phyloP scores from a whole-genome alignment of 2,888 invertebrate species.

The Eretmocerus hayati region DNA sequence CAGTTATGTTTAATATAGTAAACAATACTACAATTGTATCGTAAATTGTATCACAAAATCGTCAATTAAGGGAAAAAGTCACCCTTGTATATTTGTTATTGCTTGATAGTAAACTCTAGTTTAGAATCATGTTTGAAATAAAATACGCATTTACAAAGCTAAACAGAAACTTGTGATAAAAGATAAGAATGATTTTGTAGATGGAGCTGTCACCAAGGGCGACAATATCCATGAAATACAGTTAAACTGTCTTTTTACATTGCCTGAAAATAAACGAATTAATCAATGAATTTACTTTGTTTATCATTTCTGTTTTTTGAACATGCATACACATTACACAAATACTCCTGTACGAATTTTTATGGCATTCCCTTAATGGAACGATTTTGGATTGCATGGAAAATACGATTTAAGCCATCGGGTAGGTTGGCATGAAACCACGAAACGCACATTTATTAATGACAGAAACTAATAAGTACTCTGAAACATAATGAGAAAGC shows the following conservation, averaged over 20 bases:
- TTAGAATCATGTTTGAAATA: slow-evolving; percentile 15
- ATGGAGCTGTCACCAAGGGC: too few species aligned
- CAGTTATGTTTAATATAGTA: slow-evolving; percentile 22
- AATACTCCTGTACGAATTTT: too few species aligned
- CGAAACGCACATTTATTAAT: slow-evolving; percentile 19
- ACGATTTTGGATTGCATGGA: slow-evolving; percentile 19
- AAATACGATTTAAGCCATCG: slow-evolving; percentile 13
- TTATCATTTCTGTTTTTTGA: too few species aligned
- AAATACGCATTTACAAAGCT: slow-evolving; percentile 21
- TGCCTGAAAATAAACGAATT: too few species aligned
- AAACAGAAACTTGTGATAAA: slow-evolving; percentile 21
- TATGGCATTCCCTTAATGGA: slow-evolving; percentile 23
- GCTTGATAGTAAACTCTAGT: slow-evolving; percentile 16
- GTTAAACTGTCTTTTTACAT: too few species aligned
- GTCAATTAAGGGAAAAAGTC: slow-evolving; percentile 24
- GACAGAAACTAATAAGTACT: background rate
- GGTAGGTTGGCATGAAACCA: slow-evolving; percentile 16
- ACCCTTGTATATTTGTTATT: slow-evolving; percentile 22
- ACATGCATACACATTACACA: too few species aligned
- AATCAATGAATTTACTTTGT: too few species aligned
- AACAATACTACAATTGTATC: slow-evolving; percentile 21
- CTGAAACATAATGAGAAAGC: background rate
- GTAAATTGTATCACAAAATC: slow-evolving; percentile 23
- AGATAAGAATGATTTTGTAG: slow-evolving; percentile 21
- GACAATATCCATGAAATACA: too few species aligned